These are phyloP conservation scores for Cotesia congregata DNA, from an alignment of 2,888 invertebrate species.

Conservation along the genomic window DNA sequence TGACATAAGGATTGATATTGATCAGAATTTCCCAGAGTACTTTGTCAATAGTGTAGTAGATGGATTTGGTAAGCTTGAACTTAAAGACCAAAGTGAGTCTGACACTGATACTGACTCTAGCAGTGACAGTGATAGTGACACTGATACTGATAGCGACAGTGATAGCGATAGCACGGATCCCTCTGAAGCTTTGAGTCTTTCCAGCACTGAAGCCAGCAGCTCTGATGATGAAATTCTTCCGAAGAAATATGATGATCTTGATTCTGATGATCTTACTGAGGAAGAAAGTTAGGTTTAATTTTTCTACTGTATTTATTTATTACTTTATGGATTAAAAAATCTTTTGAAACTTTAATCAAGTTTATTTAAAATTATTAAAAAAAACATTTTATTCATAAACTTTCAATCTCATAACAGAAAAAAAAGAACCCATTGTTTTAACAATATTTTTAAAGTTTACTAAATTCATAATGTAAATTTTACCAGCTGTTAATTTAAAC, in stretches of 20 bases:
- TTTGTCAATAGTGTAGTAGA: slow-evolving; percentile 69
- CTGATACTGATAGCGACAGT: slow-evolving; percentile 48
- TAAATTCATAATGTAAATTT: slow-evolving; percentile 43
- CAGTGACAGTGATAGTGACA: slow-evolving; percentile 43
- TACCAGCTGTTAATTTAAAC: slow-evolving; percentile 45
- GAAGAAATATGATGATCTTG: not conserved
- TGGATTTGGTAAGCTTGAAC: slow-evolving; percentile 71
- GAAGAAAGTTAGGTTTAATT: not conserved
- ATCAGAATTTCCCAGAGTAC: slow-evolving; percentile 51
- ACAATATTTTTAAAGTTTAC: slow-evolving; percentile 44
- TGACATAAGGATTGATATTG: not conserved
- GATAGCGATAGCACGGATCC: slow-evolving; percentile 36
- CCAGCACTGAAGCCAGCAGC: not conserved
- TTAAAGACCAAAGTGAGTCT: slow-evolving; percentile 55
- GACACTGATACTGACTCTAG: slow-evolving; percentile 52
- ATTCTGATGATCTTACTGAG: not conserved
- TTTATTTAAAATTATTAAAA: no score
- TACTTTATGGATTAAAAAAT: no score
- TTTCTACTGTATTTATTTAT: no score
- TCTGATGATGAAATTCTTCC: not conserved
- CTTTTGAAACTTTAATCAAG: no score
- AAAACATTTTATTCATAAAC: slow-evolving; percentile 37
- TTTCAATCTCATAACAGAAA: slow-evolving; percentile 44
- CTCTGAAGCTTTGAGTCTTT: not conserved
- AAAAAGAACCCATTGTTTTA: slow-evolving; percentile 43